Base-by-base conservation (phyloP, 2,797 vertebrate genomes). In the Gallinago nigripennis region DNA sequence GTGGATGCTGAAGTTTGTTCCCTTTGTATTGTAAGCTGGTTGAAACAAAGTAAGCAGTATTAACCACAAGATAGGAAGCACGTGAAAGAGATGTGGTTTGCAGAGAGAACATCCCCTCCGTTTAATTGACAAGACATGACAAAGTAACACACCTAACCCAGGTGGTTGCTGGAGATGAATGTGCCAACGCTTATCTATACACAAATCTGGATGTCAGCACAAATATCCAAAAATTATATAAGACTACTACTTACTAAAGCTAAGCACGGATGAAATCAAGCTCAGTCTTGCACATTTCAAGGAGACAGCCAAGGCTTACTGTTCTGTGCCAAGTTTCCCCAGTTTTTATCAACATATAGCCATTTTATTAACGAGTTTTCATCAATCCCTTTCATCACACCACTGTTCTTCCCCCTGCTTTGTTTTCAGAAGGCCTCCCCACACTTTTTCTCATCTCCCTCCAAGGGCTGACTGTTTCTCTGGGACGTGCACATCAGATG, bases 31-130 rank as follows among this genome's bases (percentile, higher is more conserved):
- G 90, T 86, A 87, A 91, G 85, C 94, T 92, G 76, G 70, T 91
- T 93, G 77, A 88, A 95, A 96, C 87, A 95, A 90, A 95, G 88
- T 35, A 85, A 85, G 82, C 45, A 63, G 78, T 16, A 78, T 95
- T 96, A 97, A 90, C 77, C 57, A 75, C 6, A 27, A 63, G 28
- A 64, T 1, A 71, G 48, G 60, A 72, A 89, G 61, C 30, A 51
- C 0, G 16, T 41, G 46, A 43, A 90, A 84, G 33, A 45, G 18
- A 21, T 0, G 24, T 83, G 63, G 87, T 53, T 54, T 85, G 69
- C 60, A 80, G 30, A 68, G 31, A 82, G 30, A 81, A 45, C 12
- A 48, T 76, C 58, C 39, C 39, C 39, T 70, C 45, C 31, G 8
- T 82, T 88, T 41, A 56, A 65, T 8, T 14, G 71, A 39, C 12